These are phyloP conservation scores for Gallirallus australis DNA, from an alignment of 2,797 vertebrate species.

Conservation along the genomic window DNA sequence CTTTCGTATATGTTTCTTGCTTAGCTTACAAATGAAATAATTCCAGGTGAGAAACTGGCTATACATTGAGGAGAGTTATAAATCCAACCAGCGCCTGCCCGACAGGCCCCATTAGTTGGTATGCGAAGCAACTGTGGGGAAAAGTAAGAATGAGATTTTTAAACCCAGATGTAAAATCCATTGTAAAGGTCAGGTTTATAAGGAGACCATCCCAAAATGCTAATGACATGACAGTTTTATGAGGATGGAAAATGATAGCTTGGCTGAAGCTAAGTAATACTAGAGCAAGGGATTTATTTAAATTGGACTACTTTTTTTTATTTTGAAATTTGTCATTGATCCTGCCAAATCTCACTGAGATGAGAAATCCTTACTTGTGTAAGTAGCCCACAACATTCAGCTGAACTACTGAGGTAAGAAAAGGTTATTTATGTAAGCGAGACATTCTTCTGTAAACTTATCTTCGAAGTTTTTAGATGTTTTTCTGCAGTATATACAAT, in stretches of 20 bases:
- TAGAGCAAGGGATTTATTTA: constrained; percentile 57
- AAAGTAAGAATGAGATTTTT: constrained; percentile 35
- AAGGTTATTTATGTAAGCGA: background rate
- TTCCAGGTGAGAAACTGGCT: background rate
- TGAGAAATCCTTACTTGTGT: background rate
- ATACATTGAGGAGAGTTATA: background rate
- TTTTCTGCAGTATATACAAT: background rate
- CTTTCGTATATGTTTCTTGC: background rate
- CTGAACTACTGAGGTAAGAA: background rate
- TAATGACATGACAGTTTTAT: constrained; percentile 57
- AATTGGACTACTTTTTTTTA: background rate
- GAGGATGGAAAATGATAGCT: constrained; percentile 53
- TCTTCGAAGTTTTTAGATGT: background rate
- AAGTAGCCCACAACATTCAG: background rate
- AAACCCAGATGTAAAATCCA: constrained; percentile 51
- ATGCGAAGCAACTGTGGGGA: background rate
- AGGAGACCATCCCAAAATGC: constrained; percentile 3
- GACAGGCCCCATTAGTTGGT: background rate
- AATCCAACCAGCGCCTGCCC: background rate
- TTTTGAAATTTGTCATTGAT: constrained; percentile 33
- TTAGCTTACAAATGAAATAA: background rate
- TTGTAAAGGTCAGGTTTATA: constrained; percentile 56
- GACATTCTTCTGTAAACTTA: background rate
- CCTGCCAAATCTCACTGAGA: background rate
- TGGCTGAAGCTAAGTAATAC: constrained; percentile 46